A percentile compares a stretch with the other conserved stretches of the same genome.
These are phyloP conservation scores for Macaca nemestrina DNA, from an alignment of 2,113 vertebrate genomes.

Conservation along the genomic window DNA sequence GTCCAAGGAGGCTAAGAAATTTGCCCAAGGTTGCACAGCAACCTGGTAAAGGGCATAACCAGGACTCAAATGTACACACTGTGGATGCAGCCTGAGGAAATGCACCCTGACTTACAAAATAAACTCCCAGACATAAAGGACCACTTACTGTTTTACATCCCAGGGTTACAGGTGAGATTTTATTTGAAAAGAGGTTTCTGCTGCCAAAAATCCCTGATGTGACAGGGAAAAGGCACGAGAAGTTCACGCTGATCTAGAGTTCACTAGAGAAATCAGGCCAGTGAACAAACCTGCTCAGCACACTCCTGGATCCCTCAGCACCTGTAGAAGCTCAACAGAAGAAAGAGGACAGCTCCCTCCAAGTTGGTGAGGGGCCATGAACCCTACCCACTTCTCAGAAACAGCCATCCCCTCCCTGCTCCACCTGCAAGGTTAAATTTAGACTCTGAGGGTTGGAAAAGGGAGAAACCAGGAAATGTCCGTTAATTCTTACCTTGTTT, in stretches of 20 bases:
- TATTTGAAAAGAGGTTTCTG: neutral
- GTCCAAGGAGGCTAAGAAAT: neutral
- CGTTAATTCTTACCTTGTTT: slow-evolving; percentile 92
- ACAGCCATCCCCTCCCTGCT: neutral
- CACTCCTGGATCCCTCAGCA: too few species aligned
- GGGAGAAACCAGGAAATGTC: neutral
- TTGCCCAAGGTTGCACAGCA: neutral
- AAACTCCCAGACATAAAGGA: neutral
- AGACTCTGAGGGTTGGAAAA: neutral
- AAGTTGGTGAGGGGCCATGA: neutral
- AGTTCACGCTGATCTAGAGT: fast-evolving
- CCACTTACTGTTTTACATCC: neutral
- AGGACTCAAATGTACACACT: fast-evolving
- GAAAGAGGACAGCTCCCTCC: neutral
- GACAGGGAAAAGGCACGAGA: neutral
- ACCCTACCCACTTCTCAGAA: neutral
- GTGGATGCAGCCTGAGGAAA: neutral
- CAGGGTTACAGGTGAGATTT: neutral
- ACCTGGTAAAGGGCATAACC: neutral
- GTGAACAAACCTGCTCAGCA: fast-evolving
- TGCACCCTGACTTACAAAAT: neutral
- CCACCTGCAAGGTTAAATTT: too few species aligned
- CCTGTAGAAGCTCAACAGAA: fast-evolving
- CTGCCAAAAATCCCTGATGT: neutral
- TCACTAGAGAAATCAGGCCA: neutral